phyloP scores from a whole-genome alignment of 2,888 invertebrate species.

The Tineola bisselliella region DNA sequence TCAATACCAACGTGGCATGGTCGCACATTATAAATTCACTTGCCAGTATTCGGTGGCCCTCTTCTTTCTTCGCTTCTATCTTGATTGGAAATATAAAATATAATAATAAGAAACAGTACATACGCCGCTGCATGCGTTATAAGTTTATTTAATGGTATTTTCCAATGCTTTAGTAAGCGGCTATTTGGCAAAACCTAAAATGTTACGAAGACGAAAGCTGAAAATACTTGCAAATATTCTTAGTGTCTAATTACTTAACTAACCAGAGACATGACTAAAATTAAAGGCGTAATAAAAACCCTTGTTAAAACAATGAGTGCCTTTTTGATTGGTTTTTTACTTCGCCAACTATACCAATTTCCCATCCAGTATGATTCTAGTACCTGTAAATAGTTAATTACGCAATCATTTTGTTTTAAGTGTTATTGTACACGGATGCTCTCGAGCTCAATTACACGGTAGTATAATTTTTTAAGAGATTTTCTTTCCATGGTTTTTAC shows the following conservation, averaged over 20 bases:
- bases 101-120: constrained; percentile 70
- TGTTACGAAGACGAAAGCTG: background rate
- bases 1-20: too few relatives aligned
- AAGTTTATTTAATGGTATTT: constrained; percentile 76
- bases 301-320: constrained; percentile 30
- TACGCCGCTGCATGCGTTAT: constrained; percentile 75
- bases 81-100: constrained; percentile 70
- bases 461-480: too few relatives aligned
- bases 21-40: too few relatives aligned
- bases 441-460: too few relatives aligned
- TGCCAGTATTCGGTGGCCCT: constrained; percentile 69
- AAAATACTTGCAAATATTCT: background rate
- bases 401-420: background rate
- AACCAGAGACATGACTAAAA: constrained; percentile 40
- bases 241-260: constrained; percentile 10
- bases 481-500: too few relatives aligned
- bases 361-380: constrained; percentile 75
- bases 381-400: constrained; percentile 24
- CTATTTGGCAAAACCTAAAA: constrained; percentile 24
- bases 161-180: constrained; percentile 58
- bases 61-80: constrained; percentile 66
- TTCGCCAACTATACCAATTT: constrained; percentile 68
- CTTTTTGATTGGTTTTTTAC: constrained; percentile 47
- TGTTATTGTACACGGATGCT: background rate
- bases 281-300: constrained; percentile 37